Evolutionary conservation across 2,888 invertebrate species (phyloP), one percentile per base, ranked within the genome.

Genomic region (Calliphora vomitoria): DNA sequence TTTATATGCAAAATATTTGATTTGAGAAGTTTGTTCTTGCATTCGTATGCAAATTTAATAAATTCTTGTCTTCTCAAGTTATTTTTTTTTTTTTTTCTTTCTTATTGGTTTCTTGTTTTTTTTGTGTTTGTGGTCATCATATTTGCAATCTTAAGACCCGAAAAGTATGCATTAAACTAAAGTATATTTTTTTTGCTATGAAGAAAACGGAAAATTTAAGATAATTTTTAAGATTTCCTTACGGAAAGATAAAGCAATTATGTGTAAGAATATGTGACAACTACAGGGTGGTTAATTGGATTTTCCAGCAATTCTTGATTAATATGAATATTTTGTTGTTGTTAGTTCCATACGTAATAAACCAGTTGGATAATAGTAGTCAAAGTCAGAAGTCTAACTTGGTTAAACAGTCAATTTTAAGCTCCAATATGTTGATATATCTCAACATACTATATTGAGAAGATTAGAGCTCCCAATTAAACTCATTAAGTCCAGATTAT

Each of bases 1-100:
- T 87, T 85, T 81, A 87, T 87, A 83, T 86, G 83, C 71, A 83
- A 80, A 83, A 72, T 64, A 69, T 66, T 74, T 82, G 53, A 44
- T 47, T 20, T 79, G 6, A 62, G 1, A 58, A 35, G 10, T 64
- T 68, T 55, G 6, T 25, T n/a, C 6, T 58, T 62, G 53, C 69
- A 71, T 83, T 64, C 79, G 53, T 75, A 80, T 80, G 85, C 75
- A 85, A 85, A 85, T 85, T 53, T 68, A 85, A 85, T 79, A 60
- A 66, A 76, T 25, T 50, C 44, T 74, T 74, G 79, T 74, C 41
- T 68, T 74, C 25, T 66, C 47, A 74, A 53, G 38, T 44, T 1
- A n/a, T n/a, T n/a, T n/a, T n/a, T n/a, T n/a, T 25, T 25, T 13
- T 68, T 62, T 76, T 55, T 55, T 44, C 60, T 50, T 53, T 25